phyloP scores from a whole-genome alignment of 1,140 invertebrate genomes.

The Drosophila pseudoananassae region DNA sequence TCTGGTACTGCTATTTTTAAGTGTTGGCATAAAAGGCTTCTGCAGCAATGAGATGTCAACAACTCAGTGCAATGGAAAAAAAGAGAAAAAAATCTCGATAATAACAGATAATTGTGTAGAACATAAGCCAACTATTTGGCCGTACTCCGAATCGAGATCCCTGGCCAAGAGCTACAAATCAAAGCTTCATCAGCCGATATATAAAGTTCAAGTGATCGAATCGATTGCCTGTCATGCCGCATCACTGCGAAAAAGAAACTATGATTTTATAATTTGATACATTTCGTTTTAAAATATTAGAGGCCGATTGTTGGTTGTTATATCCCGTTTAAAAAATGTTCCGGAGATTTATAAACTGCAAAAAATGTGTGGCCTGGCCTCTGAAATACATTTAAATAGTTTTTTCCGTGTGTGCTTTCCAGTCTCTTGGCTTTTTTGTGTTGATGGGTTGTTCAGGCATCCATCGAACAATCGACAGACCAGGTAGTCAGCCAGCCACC shows the following conservation, averaged over 20 bases:
- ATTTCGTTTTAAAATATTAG: not conserved
- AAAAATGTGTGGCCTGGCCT: not conserved
- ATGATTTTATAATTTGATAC: too few species aligned
- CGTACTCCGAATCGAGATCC: constrained; percentile 25
- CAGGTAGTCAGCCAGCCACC: constrained; percentile 18
- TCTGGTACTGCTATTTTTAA: constrained; percentile 74
- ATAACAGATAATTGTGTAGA: constrained; percentile 83
- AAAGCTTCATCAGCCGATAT: constrained; percentile 74
- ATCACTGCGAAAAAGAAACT: not conserved
- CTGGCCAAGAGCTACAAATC: constrained; percentile 63
- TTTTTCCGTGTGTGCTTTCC: constrained; percentile 22
- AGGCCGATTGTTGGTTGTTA: not conserved
- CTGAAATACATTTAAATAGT: not conserved
- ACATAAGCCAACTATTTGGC: constrained; percentile 81
- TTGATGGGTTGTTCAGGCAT: constrained; percentile 21
- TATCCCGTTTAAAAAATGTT: not conserved
- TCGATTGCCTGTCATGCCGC: constrained; percentile 34
- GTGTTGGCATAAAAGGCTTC: constrained; percentile 69
- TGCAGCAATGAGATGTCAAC: constrained; percentile 75
- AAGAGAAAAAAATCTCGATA: constrained; percentile 63
- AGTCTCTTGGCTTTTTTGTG: constrained; percentile 21
- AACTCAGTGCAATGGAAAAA: constrained; percentile 41
- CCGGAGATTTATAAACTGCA: not conserved
- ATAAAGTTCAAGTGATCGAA: constrained; percentile 78
- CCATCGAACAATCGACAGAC: constrained; percentile 21